Base-by-base conservation (phyloP, 2,888 invertebrate genomes). In the Dicyrtoma fusca region DNA sequence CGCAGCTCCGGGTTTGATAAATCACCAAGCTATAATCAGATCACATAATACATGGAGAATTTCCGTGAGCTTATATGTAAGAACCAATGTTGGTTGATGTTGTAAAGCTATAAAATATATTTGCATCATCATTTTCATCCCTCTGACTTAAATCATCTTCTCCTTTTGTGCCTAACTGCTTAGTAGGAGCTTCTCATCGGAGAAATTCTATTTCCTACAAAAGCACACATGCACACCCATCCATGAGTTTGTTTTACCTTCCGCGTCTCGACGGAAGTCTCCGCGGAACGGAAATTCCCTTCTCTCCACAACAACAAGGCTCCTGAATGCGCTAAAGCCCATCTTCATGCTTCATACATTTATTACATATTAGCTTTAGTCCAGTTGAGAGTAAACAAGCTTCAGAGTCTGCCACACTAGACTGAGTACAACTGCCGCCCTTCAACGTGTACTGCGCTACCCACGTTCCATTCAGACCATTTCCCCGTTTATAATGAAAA, bases 1-100 rank as follows among this genome's bases (percentile, higher is more conserved):
- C 95, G 88, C 77, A 97, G 86, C 84, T 95, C 95, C 47, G 94
- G 90, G 86, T 96, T 95, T 53, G 95, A 95, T 81, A 91, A 87
- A 84, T 95, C 93, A 69, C 96, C 96, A 79, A 96, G 88, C 96
- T 96, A 57, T 26, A 45, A 70, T 65, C 44, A 57, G 23, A 57
- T 57, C 44, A 57, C 45, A 68, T 45, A 23, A 44, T 17, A 68
- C 19, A 68, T 17, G 17, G 14, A 19, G 13, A 49, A 55, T n/a
- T n/a, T n/a, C n/a, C n/a, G n/a, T n/a, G 17, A 13, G 53, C 13
- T n/a, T 53, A 44, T 13, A 44, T 13, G 45, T 13, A 44, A 13
- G 8, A 44, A 44, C 8, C 13, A 10, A 44, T 44, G 8, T 13
- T 44, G 23, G 57, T 25, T 57, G 2, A 21, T 21, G 21, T 4